Base-by-base conservation (phyloP, 2,888 invertebrate genomes). In the Volucella inanis region DNA sequence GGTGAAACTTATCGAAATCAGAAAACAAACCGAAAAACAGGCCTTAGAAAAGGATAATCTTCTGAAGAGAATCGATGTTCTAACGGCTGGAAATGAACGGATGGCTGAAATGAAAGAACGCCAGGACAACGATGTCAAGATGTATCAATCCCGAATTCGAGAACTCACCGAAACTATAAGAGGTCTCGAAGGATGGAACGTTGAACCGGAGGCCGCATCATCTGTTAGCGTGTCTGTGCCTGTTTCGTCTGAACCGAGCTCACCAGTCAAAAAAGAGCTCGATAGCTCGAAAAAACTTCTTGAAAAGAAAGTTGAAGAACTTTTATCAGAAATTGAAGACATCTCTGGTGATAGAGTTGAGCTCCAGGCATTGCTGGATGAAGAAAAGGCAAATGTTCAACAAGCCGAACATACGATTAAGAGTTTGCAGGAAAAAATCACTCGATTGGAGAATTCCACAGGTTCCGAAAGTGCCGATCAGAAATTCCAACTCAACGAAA, bases 91-190 rank as follows among this genome's bases (percentile, higher is more conserved):
- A 1, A 96, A 96, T 90, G 97, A 97, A 64, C 94, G 95, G 82
- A 94, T 97, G 90, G 92, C 94, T 1, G 97, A 97, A 89, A 94
- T 96, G 92, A 97, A 97, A 91, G 96, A 97, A 89, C 95, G 95
- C 85, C 94, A 96, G 90, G 97, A 97, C 88, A 94, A 94, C 89
- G 96, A 96, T 90, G 92, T 97, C 18, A 94, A 95, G 86, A 93
- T 95, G 89, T 95, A 95, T 93, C 95, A 96, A 89, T 94, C 94
- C 77, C 94, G 95, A 89, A 95, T 95, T 88, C 94, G 95, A 87
- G 95, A 96, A 89, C 92, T 96, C 1, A 94, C 93, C 88, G 93
- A 94, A 68, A 95, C 96, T 91, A 89, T 97, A 9, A 93, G 93
- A 67, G 92, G 93, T 47, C 90, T 94, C 10, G 90, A 91, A 41